A percentile compares a stretch with the other conserved stretches of the same genome.
Conservation (phyloP, 1,140 invertebrate species). For the Hesperophylax magnus region DNA sequence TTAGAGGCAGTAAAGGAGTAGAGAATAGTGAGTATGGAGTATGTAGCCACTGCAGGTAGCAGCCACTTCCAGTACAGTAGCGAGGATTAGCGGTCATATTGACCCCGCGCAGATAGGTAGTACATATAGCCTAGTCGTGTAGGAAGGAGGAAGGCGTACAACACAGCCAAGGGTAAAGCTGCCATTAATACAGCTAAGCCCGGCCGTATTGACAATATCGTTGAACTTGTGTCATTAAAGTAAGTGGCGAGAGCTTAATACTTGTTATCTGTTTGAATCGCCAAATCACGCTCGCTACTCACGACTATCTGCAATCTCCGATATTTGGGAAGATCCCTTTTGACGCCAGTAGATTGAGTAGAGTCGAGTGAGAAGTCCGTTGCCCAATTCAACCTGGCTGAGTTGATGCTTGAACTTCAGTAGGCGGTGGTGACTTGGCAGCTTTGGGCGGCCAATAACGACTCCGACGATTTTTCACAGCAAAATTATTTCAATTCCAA, state of each 20-base stretch:
- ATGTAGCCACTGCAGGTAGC: too few relatives aligned
- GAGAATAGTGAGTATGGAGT: not conserved
- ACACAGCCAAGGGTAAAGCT: slow-evolving; percentile 18
- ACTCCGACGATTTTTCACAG: too few relatives aligned
- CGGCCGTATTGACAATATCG: slow-evolving; percentile 36
- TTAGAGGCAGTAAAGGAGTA: not conserved
- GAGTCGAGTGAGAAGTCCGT: not conserved
- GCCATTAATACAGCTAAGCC: slow-evolving; percentile 33
- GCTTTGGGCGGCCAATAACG: not conserved
- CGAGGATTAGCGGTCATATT: slow-evolving; percentile 17
- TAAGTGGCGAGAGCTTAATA: slow-evolving; percentile 20
- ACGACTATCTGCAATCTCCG: not conserved
- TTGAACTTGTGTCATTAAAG: slow-evolving; percentile 37
- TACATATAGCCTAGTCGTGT: too few relatives aligned
- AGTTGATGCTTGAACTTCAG: not conserved
- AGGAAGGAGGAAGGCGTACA: not conserved
- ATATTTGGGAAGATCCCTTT: not conserved
- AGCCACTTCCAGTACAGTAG: too few relatives aligned
- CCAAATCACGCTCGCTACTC: not conserved
- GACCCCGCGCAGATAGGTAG: slow-evolving; percentile 13
- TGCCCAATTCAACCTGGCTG: not conserved
- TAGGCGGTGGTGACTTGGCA: slow-evolving; percentile 18
- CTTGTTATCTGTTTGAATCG: slow-evolving; percentile 21
- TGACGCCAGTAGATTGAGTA: too few relatives aligned
- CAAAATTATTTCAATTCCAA: too few relatives aligned